Percentiles rank a stretch among this genome's conserved stretches.
Conservation (phyloP, 2,113 vertebrate genomes). For the Spilogale gracilis region DNA sequence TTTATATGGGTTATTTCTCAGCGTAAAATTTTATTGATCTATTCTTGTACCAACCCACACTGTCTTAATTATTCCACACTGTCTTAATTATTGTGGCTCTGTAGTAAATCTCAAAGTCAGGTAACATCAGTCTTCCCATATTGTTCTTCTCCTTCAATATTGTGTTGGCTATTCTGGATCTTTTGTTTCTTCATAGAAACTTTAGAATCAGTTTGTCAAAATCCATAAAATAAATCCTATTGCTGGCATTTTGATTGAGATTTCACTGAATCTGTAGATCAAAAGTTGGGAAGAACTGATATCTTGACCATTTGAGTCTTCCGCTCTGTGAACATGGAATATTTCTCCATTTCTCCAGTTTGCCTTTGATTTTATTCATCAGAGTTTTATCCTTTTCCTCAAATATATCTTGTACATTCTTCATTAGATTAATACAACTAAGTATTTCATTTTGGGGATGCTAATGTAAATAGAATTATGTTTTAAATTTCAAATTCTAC, state of each 20-base stretch:
- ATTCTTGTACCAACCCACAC: neutral
- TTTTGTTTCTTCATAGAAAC: neutral
- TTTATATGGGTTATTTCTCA: neutral
- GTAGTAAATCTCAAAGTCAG: neutral
- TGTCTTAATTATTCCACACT: neutral
- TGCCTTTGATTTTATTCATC: neutral
- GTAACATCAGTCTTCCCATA: neutral
- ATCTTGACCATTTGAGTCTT: neutral
- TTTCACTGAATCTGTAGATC: neutral
- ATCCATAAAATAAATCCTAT: neutral
- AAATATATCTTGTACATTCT: neutral
- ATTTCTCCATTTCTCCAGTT: neutral
- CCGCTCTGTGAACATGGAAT: neutral
- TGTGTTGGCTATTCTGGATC: neutral
- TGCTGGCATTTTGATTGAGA: constrained; percentile 1
- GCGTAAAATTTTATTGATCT: neutral
- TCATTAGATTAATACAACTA: neutral
- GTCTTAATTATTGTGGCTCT: neutral
- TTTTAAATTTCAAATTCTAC: neutral
- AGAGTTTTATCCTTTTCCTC: neutral
- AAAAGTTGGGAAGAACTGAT: neutral
- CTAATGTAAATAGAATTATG: neutral
- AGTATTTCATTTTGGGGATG: neutral
- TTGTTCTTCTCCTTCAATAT: neutral
- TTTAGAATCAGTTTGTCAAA: neutral